Conservation (phyloP, 2,113 vertebrate species). For the Bungarus multicinctus region DNA sequence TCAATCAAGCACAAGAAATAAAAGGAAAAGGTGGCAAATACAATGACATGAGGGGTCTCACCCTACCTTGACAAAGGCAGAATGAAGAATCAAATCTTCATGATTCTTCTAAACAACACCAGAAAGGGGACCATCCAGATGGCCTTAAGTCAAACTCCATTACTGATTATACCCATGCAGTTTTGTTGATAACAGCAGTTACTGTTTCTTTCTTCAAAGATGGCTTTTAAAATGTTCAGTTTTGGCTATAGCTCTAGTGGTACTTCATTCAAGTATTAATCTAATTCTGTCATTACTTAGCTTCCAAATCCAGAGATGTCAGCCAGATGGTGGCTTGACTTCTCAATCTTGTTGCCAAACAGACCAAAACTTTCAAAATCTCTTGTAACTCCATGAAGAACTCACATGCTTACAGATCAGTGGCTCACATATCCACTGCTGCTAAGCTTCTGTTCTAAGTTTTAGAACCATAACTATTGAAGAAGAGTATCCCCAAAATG, state of each 20-base stretch:
- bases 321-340: background rate
- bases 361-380: background rate
- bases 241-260: background rate
- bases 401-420: background rate
- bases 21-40: background rate
- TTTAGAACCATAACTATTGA: background rate
- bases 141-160: background rate
- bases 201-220: background rate
- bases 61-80: background rate
- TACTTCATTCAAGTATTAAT: background rate
- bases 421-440: background rate
- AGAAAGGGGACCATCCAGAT: background rate
- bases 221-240: background rate
- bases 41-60: background rate
- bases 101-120: background rate
- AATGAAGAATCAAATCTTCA: background rate
- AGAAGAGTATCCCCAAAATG: background rate
- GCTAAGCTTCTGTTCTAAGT: background rate
- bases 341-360: background rate
- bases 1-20: background rate
- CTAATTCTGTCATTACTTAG: background rate
- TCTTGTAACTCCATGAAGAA: background rate
- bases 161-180: background rate
- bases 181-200: background rate
- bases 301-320: background rate